phyloP scores from a whole-genome alignment of 2,888 invertebrate genomes.

The Xanthia togata region DNA sequence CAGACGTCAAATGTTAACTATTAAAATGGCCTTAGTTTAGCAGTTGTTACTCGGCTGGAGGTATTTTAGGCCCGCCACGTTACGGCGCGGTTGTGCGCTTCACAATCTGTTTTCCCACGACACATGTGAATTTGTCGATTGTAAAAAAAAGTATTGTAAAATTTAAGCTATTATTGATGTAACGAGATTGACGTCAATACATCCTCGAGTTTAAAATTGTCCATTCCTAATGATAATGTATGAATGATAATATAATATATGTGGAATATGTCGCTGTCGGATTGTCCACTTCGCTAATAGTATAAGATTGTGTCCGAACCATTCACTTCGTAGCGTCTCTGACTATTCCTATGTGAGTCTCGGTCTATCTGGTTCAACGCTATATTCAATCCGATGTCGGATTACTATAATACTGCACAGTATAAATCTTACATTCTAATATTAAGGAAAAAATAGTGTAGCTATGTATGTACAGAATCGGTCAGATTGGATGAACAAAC shows the following conservation, averaged over 20 bases:
- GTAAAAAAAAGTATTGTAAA: constrained; percentile 74
- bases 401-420: constrained; percentile 78
- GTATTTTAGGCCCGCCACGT: constrained; percentile 48
- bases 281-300: constrained; percentile 79
- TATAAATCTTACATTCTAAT: constrained; percentile 81
- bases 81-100: constrained; percentile 47
- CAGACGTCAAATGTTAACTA: too few relatives aligned
- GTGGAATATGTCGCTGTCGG: constrained; percentile 79
- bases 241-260: constrained; percentile 66
- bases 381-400: constrained; percentile 70
- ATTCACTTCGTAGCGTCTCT: constrained; percentile 72
- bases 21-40: too few relatives aligned
- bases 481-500: constrained; percentile 74
- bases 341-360: constrained; percentile 64
- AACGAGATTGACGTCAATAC: constrained; percentile 76
- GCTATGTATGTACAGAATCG: constrained; percentile 76
- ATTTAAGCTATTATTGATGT: constrained; percentile 73
- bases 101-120: constrained; percentile 57
- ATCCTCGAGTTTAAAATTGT: constrained; percentile 77
- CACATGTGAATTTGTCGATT: constrained; percentile 71
- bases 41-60: constrained; percentile 29
- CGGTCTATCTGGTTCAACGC: constrained; percentile 68
- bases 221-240: constrained; percentile 81
- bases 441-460: constrained; percentile 82
- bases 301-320: constrained; percentile 79